Percentiles rank a stretch among this genome's conserved stretches.
phyloP scores from a whole-genome alignment of 2,113 vertebrate species.

The Megaceryle torquata region DNA sequence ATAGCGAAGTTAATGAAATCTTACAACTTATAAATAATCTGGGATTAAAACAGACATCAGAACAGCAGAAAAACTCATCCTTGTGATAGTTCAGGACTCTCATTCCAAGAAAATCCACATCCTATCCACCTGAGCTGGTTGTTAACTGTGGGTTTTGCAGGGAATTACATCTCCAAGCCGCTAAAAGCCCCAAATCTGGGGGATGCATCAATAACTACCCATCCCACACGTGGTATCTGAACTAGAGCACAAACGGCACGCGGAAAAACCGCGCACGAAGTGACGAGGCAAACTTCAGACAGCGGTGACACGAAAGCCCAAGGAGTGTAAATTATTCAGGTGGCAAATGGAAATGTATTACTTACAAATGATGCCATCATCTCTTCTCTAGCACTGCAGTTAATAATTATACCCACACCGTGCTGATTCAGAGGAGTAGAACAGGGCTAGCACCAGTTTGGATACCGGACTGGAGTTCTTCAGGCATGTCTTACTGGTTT shows the following conservation, averaged over 20 bases:
- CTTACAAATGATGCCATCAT: background rate
- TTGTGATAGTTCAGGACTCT: background rate
- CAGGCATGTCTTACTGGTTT: background rate
- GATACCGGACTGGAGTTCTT: background rate
- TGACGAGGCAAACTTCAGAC: background rate
- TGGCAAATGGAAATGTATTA: background rate
- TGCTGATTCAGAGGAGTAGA: background rate
- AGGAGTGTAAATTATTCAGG: background rate
- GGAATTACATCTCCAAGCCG: background rate
- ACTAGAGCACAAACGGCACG: fast-evolving
- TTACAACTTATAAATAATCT: background rate
- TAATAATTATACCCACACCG: background rate
- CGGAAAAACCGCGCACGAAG: fast-evolving
- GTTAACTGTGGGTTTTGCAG: background rate
- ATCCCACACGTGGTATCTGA: background rate
- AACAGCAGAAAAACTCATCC: background rate
- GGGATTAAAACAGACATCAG: background rate
- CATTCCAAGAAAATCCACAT: background rate
- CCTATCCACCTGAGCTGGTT: background rate
- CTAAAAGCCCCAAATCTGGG: background rate
- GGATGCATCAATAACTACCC: background rate
- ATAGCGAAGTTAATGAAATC: fast-evolving
- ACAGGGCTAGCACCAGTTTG: background rate
- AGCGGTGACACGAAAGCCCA: background rate
- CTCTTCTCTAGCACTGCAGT: background rate